Base-by-base conservation (phyloP, 2,888 invertebrate species). In the Ectemnius cavifrons region DNA sequence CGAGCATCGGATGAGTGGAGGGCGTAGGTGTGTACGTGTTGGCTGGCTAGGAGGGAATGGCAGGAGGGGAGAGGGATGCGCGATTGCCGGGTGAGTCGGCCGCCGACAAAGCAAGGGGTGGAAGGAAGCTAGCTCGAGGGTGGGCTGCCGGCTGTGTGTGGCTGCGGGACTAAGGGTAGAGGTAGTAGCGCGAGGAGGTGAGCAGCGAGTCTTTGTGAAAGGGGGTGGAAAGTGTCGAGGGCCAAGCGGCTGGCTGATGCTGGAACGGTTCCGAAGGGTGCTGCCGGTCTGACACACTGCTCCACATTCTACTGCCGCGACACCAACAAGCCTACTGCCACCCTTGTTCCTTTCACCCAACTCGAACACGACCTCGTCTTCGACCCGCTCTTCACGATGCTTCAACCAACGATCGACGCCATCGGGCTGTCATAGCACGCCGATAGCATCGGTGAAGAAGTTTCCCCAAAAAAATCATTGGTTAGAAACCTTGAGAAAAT, bases 261-360 rank as follows among this genome's bases (percentile, higher is more conserved):
- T 79, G 72, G 75, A 73, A 74, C 78, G 78, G 78, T 78, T 78
- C 79, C 80, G 84, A 80, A 87, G 88, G 87, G 86, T 88, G 86
- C 85, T 86, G 37, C 37, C 37, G 84, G 82, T 87, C 82, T 87
- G 87, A 87, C 88, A 88, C 87, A 89, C 85, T 89, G 88, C 86
- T 89, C 89, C 82, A 89, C 85, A 89, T 89, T 88, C 88, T 82
- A 60, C 70, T 76, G 78, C 72, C 81, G 81, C 79, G 76, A 78
- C 84, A 79, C 71, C 80, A 73, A 75, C 81, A 72, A 79, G 74
- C 70, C 75, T 69, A 67, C 69, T 49, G 47, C 56, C 16, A 52
- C 67, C 49, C 58, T 37, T 37, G 37, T 37, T 37, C 37, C 37
- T 37, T 37, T 37, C 37, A 37, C 37, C 37, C 37, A 37, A 37